phyloP scores from a whole-genome alignment of 2,797 vertebrate genomes.

The Phalanger gymnotis region DNA sequence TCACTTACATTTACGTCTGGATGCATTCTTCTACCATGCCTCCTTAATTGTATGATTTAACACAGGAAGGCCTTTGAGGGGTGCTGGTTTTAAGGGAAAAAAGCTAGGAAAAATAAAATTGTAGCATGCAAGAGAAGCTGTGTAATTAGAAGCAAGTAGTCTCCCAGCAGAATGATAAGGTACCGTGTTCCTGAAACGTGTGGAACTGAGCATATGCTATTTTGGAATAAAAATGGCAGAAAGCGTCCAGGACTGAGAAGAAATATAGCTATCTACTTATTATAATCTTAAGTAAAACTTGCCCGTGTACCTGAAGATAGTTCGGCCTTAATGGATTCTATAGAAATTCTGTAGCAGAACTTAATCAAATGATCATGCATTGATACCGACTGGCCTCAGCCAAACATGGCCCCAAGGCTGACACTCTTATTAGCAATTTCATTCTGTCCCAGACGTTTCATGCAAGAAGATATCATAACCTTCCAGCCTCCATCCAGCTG shows the following conservation, averaged over 20 bases:
- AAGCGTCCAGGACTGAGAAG: conserved; percentile 43
- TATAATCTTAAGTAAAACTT: conserved; percentile 63
- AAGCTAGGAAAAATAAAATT: conserved; percentile 58
- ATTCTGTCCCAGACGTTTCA: conserved; percentile 61
- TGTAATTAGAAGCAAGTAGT: conserved; percentile 30
- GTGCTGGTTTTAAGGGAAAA: conserved; percentile 63
- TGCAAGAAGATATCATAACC: conserved; percentile 17
- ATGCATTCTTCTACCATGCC: conserved; percentile 62
- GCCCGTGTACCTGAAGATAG: conserved; percentile 12
- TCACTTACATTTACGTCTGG: conserved; percentile 40
- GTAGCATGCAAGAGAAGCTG: conserved; percentile 18
- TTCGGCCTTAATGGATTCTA: background rate
- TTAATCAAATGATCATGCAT: conserved; percentile 50
- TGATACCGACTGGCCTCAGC: conserved; percentile 45
- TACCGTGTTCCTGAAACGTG: conserved; percentile 5
- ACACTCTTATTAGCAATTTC: conserved; percentile 60
- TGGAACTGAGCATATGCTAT: conserved; percentile 59
- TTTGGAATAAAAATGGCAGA: conserved; percentile 54
- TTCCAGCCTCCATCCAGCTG: conserved; percentile 27
- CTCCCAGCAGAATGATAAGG: conserved; percentile 61
- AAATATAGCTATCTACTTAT: conserved; percentile 28
- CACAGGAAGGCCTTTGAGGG: conserved; percentile 58
- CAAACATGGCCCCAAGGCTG: conserved; percentile 53
- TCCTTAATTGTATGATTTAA: conserved; percentile 57
- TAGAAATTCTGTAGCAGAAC: conserved; percentile 46